Evolutionary conservation across 23 tunicate genomes (phyloP).

Genomic region (Ciona savignyi): DNA sequence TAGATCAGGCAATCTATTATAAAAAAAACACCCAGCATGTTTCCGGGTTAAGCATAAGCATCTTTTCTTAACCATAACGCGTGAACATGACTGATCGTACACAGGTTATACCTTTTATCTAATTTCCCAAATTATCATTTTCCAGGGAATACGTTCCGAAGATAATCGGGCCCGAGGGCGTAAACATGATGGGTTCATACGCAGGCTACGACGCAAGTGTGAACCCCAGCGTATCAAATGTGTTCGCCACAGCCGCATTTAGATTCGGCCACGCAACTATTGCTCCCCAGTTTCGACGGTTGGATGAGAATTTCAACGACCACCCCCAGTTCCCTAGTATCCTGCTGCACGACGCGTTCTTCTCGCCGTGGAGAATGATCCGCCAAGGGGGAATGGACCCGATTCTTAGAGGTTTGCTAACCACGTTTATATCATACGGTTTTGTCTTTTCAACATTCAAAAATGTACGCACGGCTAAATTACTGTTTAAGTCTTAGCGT

Average conservation of each 20-base stretch:
- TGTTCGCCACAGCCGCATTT: conserved; percentile 97
- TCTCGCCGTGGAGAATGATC: conserved; percentile 91
- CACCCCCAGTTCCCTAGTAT: conserved; percentile 63
- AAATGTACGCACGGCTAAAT: no score
- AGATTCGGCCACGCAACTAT: conserved; percentile 98
- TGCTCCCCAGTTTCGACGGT: conserved; percentile 68
- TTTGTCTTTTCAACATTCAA: no score
- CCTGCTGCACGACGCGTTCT: conserved; percentile 81
- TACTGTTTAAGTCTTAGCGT: no score
- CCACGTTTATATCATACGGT: no score
- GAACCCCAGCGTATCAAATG: conserved; percentile 85
- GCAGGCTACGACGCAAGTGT: conserved; percentile 43
- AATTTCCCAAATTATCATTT: no score
- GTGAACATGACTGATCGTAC: no score
- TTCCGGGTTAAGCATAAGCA: no score
- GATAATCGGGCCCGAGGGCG: conserved; percentile 71
- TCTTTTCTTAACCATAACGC: no score
- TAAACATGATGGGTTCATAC: conserved; percentile 63
- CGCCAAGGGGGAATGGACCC: conserved; percentile 95
- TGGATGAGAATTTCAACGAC: conserved; percentile 70
- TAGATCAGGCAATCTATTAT: no score
- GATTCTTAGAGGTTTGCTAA: conserved; percentile 81
- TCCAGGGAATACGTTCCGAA: conserved; percentile 89
- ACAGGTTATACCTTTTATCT: no score
- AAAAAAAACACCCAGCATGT: no score